Percentiles rank a stretch among this genome's conserved stretches.
phyloP scores from a whole-genome alignment of 2,797 vertebrate genomes.

The Monodelphis domestica region DNA sequence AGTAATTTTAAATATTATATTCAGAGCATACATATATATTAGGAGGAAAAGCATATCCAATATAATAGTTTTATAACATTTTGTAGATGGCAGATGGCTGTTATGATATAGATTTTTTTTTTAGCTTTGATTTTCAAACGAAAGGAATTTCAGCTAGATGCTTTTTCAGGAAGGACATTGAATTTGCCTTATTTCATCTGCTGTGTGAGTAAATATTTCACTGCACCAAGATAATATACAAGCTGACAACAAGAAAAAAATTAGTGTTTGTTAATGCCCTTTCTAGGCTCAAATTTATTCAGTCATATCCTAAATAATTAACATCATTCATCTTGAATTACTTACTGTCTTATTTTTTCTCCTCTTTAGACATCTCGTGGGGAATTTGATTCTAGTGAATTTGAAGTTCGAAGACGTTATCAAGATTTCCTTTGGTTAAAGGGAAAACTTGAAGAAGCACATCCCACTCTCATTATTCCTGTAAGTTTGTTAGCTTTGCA shows the following conservation, averaged over 20 bases:
- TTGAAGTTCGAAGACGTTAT: conserved; percentile 94
- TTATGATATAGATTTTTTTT: conserved; percentile 58
- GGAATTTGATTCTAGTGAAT: conserved; percentile 96
- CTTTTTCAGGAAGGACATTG: conserved; percentile 71
- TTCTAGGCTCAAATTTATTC: conserved; percentile 63
- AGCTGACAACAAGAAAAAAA: conserved; percentile 66
- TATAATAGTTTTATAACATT: conserved; percentile 62
- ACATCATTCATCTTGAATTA: conserved; percentile 59
- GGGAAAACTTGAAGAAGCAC: conserved; percentile 92
- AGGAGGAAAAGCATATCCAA: conserved; percentile 60
- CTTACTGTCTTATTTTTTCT: conserved; percentile 40
- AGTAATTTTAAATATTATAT: conserved; percentile 65
- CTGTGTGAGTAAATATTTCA: conserved; percentile 55
- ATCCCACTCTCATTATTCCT: conserved; percentile 94
- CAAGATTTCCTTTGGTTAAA: conserved; percentile 98
- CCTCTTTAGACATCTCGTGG: conserved; percentile 92
- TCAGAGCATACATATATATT: conserved; percentile 49
- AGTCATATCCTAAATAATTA: conserved; percentile 49
- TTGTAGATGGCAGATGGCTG: conserved; percentile 66
- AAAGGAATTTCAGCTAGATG: conserved; percentile 48
- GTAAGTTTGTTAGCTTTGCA: conserved; percentile 86
- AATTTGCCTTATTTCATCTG: conserved; percentile 71
- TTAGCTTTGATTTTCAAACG: conserved; percentile 65
- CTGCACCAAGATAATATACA: conserved; percentile 59
- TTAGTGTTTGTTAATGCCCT: conserved; percentile 60